These are phyloP conservation scores for Amphilophus citrinellus DNA, from an alignment of 2,113 vertebrate species.

Conservation along the genomic window DNA sequence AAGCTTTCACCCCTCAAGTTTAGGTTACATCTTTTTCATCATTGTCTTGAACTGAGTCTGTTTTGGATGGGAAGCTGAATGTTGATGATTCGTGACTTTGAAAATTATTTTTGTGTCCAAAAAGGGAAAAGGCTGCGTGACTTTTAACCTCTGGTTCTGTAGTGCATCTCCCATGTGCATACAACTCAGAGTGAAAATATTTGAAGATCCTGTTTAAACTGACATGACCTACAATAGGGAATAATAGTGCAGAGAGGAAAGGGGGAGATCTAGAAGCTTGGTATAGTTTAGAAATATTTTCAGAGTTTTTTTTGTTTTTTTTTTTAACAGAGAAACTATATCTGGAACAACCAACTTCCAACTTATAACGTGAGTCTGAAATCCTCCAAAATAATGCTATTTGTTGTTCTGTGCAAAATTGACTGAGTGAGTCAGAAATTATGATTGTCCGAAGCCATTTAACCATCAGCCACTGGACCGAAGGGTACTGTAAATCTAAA, in stretches of 20 bases:
- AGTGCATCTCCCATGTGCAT: conserved; percentile 65
- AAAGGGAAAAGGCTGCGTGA: conserved; percentile 56
- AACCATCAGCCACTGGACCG: neutral
- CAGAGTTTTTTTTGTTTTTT: neutral
- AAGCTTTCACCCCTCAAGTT: conserved; percentile 51
- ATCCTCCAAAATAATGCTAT: neutral
- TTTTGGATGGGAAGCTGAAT: conserved; percentile 55
- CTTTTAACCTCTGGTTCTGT: conserved; percentile 62
- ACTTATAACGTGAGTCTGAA: neutral
- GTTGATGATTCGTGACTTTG: conserved; percentile 65
- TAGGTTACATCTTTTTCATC: conserved; percentile 63
- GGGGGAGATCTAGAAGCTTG: conserved; percentile 9
- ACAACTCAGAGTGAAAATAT: conserved; percentile 70
- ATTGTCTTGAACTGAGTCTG: conserved; percentile 32
- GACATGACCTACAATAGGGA: conserved; percentile 62
- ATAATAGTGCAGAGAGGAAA: conserved; percentile 22
- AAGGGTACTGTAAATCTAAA: conserved; percentile 16
- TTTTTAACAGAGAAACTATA: neutral
- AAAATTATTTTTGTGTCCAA: conserved; percentile 59
- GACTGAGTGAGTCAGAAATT: neutral
- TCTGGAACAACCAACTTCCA: neutral
- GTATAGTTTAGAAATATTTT: conserved; percentile 34
- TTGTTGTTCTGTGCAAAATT: neutral
- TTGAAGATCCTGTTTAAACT: conserved; percentile 60
- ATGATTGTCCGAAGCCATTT: conserved; percentile 2